Percentiles rank a stretch among this genome's conserved stretches.
Evolutionary conservation across 2,113 vertebrate species (phyloP).

Genomic region (Gyps fulvus): DNA sequence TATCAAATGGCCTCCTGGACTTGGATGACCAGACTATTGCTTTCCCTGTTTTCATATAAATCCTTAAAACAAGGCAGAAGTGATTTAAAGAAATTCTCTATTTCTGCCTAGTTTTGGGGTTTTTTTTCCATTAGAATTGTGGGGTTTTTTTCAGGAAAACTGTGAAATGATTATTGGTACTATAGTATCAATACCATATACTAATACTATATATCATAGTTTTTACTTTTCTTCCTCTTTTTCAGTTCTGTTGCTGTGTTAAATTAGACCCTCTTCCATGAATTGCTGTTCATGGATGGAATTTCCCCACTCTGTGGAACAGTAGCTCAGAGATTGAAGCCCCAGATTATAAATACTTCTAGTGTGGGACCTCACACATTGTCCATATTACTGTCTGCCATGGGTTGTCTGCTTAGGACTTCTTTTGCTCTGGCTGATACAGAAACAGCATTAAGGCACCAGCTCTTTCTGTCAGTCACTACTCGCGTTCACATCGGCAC

Average conservation of each 20-base stretch:
- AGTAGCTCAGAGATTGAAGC: background rate
- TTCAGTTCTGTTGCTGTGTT: background rate
- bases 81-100: background rate
- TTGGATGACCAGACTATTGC: background rate
- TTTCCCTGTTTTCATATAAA: background rate
- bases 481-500: rapidly evolving
- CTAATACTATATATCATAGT: background rate
- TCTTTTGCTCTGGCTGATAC: background rate
- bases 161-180: background rate
- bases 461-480: background rate
- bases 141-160: background rate
- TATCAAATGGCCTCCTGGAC: background rate
- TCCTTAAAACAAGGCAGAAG: background rate
- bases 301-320: background rate
- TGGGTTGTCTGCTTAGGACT: background rate
- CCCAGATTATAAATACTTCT: background rate
- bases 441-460: background rate
- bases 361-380: background rate
- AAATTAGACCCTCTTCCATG: background rate
- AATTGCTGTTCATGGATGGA: background rate
- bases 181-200: too few species aligned
- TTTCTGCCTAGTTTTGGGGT: background rate
- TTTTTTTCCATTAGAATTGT: background rate
- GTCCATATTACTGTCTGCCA: rapidly evolving
- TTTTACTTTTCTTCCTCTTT: background rate